Evolutionary conservation across 2,797 vertebrate species (phyloP).

Genomic region (Chelonia mydas): DNA sequence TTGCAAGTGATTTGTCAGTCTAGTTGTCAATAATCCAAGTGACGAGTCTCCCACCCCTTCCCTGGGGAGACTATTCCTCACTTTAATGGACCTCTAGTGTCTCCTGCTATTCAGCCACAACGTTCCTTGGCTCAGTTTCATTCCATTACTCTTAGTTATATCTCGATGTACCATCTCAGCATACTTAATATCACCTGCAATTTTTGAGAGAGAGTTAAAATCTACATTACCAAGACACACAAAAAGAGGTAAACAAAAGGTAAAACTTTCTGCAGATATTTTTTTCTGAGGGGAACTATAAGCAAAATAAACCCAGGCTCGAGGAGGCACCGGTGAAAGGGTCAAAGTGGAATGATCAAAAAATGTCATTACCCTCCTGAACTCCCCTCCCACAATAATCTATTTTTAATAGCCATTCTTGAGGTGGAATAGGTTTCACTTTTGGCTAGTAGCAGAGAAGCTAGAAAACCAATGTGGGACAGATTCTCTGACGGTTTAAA

Average conservation of each 20-base stretch:
- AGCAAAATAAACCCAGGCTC: neutral
- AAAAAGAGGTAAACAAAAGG: constrained; percentile 37
- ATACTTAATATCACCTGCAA: neutral
- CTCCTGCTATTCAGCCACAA: constrained; percentile 32
- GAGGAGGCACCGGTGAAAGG: constrained; percentile 9
- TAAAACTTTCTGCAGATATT: neutral
- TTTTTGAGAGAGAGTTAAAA: neutral
- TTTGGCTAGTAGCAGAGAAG: neutral
- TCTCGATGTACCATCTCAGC: neutral
- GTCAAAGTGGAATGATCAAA: neutral
- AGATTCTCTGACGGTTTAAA: constrained; percentile 14
- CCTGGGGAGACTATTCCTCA: neutral
- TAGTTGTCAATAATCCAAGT: neutral
- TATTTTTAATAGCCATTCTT: neutral
- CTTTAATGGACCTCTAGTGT: neutral
- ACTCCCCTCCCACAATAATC: neutral
- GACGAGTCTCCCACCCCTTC: constrained; percentile 14
- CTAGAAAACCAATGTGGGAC: neutral
- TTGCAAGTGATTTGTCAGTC: constrained; percentile 1
- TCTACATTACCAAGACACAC: neutral
- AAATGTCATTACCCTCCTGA: constrained; percentile 36
- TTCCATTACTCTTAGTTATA: neutral
- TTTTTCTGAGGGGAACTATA: neutral
- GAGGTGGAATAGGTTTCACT: constrained; percentile 1
- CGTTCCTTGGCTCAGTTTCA: constrained; percentile 19